These are phyloP conservation scores for Hymenopus coronatus DNA, from an alignment of 2,888 invertebrate genomes.

Conservation along the genomic window DNA sequence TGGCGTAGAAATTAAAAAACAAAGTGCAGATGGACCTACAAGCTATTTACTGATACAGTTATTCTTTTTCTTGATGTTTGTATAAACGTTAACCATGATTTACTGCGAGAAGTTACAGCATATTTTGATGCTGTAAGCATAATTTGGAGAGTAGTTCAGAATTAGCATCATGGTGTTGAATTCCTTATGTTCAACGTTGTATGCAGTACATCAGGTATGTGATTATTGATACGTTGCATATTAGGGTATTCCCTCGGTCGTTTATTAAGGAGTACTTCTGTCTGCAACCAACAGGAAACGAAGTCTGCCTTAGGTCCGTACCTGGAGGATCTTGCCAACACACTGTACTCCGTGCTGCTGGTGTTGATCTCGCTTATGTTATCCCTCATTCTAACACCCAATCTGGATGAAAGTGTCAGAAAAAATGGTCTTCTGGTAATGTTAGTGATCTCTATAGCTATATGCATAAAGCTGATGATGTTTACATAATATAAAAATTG, in stretches of 20 bases:
- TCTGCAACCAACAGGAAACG: too few species aligned
- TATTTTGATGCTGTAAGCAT: too few species aligned
- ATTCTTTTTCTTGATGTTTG: not conserved
- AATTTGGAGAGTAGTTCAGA: too few species aligned
- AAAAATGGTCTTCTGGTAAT: not conserved
- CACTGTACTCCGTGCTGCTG: not conserved
- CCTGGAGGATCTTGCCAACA: not conserved
- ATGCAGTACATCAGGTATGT: too few species aligned
- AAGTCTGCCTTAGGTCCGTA: too few species aligned
- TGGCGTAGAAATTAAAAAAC: not conserved
- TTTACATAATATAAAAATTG: not conserved
- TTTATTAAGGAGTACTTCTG: too few species aligned
- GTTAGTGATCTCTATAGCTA: not conserved
- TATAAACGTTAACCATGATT: not conserved
- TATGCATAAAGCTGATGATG: not conserved
- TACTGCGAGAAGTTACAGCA: too few species aligned
- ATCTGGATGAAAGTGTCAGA: not conserved
- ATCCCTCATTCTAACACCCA: not conserved
- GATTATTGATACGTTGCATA: too few species aligned
- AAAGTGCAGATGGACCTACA: not conserved
- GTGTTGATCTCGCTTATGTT: not conserved
- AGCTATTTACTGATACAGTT: not conserved
- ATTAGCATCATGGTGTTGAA: too few species aligned
- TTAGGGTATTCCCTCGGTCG: too few species aligned
- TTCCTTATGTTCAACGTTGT: too few species aligned